Evolutionary conservation across 2,888 invertebrate genomes (phyloP), one percentile per base, ranked within the genome.

Genomic region (Siphonodentalium dalli): DNA sequence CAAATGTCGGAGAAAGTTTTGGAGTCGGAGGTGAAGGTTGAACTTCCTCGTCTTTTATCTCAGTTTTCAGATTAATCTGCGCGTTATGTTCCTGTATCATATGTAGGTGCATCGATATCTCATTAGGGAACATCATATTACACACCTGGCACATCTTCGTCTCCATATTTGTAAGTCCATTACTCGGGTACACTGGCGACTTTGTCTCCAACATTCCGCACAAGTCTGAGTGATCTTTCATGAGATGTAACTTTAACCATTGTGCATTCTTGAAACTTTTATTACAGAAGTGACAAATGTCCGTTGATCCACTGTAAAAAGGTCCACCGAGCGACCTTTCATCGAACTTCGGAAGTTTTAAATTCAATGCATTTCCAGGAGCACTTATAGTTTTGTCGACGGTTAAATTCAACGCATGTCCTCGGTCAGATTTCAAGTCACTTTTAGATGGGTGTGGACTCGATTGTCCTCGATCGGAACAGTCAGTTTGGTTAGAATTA

Each of bases 31-130:
- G 56, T 53, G 52, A 48, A 27, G 50, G 37, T 56, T 57, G 54
- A 42, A 52, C 39, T 50, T 58, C 40, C 47, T 58, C 51, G 31
- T 61, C 46, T 40, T 55, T 45, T 53, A 61, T 27, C 13, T 71
- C 72, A 6, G 71, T 69, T 44, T 74, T 71, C 23, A 73, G 68
- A 42, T 70, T 73, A 29, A 77, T 72, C 54, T 73, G 70, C 23
- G 74, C 74, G 61, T 73, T 71, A 49, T 84, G 84, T 56, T 80
- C 81, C 63, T 81, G 82, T 52, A 84, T 80, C 66, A 84, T 74
- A 71, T 84, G 84, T 18, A 84, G 72, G 62, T 83, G 83, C 58
- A 83, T 77, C 18, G 78, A 74, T 40, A 78, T 71, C 46, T 78
- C 73, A 61, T 81, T 81, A 31, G 77, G 71, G 60, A 82, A 82